Evolutionary conservation across 2,113 vertebrate species (phyloP).

Genomic region (Oxyura jamaicensis): DNA sequence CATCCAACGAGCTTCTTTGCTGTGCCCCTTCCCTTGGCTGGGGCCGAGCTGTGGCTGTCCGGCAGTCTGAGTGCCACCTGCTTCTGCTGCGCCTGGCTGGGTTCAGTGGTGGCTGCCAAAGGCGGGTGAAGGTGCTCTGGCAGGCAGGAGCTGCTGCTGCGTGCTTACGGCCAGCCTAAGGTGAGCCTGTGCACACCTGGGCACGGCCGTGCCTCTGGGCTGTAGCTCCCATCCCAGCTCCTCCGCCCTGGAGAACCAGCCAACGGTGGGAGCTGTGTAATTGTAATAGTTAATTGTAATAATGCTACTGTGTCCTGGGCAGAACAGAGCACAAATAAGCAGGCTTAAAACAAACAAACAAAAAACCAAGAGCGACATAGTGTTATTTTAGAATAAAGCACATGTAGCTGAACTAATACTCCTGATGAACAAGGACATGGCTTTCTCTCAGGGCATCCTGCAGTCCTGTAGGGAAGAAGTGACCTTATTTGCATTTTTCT

Average conservation of each 20-base stretch:
- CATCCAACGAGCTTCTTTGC: fast-evolving
- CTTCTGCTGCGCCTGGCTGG: background rate
- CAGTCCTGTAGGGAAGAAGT: conserved; percentile 58
- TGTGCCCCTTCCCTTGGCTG: background rate
- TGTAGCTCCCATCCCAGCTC: background rate
- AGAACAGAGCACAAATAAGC: conserved; percentile 11
- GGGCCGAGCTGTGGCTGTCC: fast-evolving
- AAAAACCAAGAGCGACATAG: conserved; percentile 9
- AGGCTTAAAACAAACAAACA: conserved; percentile 28
- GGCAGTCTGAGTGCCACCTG: fast-evolving
- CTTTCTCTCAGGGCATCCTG: conserved; percentile 46
- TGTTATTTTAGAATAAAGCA: conserved; percentile 56
- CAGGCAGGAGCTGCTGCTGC: background rate
- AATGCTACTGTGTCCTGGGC: background rate
- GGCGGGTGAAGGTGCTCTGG: fast-evolving
- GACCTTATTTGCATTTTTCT: conserved; percentile 72
- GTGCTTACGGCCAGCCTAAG: background rate
- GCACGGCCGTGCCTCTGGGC: background rate
- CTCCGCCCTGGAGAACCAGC: background rate
- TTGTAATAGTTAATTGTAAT: background rate
- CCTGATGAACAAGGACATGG: conserved; percentile 45
- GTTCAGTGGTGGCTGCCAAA: fast-evolving
- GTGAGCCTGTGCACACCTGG: too few relatives aligned
- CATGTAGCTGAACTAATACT: conserved; percentile 47
- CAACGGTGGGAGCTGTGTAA: background rate